Percentiles rank a stretch among this genome's conserved stretches.
These are phyloP conservation scores for Bradysia coprophila DNA, from an alignment of 1,140 invertebrate genomes.

Conservation along the genomic window DNA sequence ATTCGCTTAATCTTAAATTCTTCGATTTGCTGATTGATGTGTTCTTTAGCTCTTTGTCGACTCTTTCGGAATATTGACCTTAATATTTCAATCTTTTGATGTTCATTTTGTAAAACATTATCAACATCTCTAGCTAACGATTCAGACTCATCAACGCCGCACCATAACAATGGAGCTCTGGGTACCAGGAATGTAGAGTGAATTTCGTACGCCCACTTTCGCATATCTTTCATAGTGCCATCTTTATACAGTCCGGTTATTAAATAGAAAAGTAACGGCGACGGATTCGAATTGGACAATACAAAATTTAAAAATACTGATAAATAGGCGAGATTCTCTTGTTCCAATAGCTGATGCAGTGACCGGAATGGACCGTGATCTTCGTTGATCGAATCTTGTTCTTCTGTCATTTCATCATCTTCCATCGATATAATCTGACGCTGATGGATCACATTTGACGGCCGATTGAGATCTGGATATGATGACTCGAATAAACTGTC, in stretches of 20 bases:
- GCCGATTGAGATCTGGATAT: not conserved
- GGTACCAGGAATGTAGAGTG: conserved; percentile 91
- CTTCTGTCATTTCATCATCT: conserved; percentile 78
- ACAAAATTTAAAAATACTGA: conserved; percentile 82
- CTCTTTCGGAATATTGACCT: conserved; percentile 78
- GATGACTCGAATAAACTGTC: not conserved
- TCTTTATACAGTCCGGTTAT: conserved; percentile 72
- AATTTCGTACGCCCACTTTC: conserved; percentile 95
- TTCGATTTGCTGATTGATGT: conserved; percentile 65
- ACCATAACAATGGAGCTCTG: conserved; percentile 65
- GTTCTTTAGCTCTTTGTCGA: conserved; percentile 62
- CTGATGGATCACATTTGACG: conserved; percentile 25
- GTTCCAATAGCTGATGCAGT: conserved; percentile 44
- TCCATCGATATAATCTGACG: conserved; percentile 84
- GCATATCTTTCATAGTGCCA: conserved; percentile 71
- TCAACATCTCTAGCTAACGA: conserved; percentile 69
- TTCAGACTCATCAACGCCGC: conserved; percentile 63
- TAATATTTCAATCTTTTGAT: conserved; percentile 75
- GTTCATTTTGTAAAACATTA: conserved; percentile 59
- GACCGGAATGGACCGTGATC: conserved; percentile 68
- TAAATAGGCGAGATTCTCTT: conserved; percentile 52
- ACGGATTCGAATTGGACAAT: conserved; percentile 67
- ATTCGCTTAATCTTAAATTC: conserved; percentile 83
- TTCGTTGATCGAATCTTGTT: conserved; percentile 49
- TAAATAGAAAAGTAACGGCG: conserved; percentile 71